Percentiles rank a stretch among this genome's conserved stretches.
Conservation (phyloP, 2,888 invertebrate genomes). For the Agonopterix subpropinquella region DNA sequence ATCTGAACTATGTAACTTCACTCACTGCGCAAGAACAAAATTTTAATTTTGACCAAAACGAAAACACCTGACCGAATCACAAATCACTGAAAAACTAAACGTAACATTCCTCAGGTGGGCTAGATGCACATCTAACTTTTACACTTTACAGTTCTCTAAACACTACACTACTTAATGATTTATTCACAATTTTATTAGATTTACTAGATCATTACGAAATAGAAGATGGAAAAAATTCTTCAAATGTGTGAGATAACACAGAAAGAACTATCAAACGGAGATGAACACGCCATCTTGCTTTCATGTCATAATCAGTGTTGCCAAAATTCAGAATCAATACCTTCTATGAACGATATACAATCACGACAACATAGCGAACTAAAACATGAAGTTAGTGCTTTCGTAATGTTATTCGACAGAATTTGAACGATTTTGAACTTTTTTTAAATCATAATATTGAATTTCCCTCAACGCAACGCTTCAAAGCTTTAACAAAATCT, state of each 20-base stretch:
- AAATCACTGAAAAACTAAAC: conserved; percentile 75
- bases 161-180: conserved; percentile 42
- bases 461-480: too few species aligned
- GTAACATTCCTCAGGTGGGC: conserved; percentile 81
- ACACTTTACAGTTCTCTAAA: conserved; percentile 35
- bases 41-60: conserved; percentile 67
- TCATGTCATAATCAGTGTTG: conserved; percentile 52
- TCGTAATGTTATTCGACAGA: too few species aligned
- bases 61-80: conserved; percentile 78
- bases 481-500: too few species aligned
- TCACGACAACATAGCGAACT: conserved; percentile 36
- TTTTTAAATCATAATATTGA: too few species aligned
- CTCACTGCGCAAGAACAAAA: conserved; percentile 75
- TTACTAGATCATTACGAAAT: conserved; percentile 47
- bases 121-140: conserved; percentile 54
- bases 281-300: conserved; percentile 76
- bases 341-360: conserved; percentile 29
- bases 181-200: conserved; percentile 35
- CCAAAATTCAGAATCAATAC: conserved; percentile 43
- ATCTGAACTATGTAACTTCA: conserved; percentile 68
- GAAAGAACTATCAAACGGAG: conserved; percentile 67
- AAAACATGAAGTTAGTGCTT: too few species aligned
- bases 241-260: conserved; percentile 59
- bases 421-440: too few species aligned
- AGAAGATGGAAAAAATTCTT: conserved; percentile 55